These are phyloP conservation scores for Epinotia bilunana DNA, from an alignment of 2,888 invertebrate genomes.

Conservation along the genomic window DNA sequence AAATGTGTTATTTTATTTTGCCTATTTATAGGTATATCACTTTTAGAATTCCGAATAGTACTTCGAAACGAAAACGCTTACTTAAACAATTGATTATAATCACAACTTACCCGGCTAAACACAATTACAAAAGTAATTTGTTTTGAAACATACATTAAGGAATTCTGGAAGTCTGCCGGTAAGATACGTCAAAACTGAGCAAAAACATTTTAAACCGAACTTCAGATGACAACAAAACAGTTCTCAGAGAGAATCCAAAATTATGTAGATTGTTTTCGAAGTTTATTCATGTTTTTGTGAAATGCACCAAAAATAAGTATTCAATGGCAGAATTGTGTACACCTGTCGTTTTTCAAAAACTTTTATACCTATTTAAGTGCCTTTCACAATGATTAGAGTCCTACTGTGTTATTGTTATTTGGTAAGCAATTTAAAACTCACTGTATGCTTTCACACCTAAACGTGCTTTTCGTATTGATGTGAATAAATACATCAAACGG, in stretches of 20 bases:
- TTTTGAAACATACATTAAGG: constrained; percentile 22
- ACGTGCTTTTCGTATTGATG: no score
- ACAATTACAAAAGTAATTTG: constrained; percentile 10
- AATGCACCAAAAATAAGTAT: background rate
- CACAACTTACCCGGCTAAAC: background rate
- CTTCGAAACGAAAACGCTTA: background rate
- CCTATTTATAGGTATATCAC: background rate
- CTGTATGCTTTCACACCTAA: no score
- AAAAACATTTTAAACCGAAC: constrained; percentile 33
- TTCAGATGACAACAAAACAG: constrained; percentile 34
- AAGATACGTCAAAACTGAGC: constrained; percentile 34
- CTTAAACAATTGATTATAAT: background rate
- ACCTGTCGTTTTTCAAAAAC: background rate
- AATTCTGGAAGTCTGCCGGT: constrained; percentile 31
- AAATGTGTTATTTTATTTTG: no score
- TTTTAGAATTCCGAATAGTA: background rate
- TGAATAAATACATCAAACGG: no score
- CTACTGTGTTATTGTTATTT: no score
- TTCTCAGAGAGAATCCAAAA: constrained; percentile 27
- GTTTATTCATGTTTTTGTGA: constrained; percentile 13
- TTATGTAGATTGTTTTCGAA: constrained; percentile 35
- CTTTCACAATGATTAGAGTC: no score
- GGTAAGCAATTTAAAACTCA: no score
- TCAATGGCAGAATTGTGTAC: background rate
- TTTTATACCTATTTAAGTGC: background rate